A percentile compares a stretch with the other conserved stretches of the same genome.
Evolutionary conservation across 1,140 invertebrate species (phyloP).

Genomic region (Bradynema listronoti): DNA sequence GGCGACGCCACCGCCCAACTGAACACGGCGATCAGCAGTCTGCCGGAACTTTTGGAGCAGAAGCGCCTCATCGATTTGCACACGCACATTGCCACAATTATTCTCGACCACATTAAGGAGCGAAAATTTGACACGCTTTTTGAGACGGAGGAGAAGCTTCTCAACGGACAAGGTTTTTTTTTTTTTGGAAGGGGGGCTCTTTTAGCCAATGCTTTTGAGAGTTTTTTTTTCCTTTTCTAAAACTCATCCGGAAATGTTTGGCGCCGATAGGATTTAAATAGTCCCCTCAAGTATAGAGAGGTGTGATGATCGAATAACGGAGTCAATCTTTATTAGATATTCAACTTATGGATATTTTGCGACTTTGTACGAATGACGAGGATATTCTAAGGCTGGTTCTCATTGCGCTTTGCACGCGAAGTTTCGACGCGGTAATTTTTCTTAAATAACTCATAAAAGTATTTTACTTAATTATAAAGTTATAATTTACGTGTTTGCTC

Average conservation of each 20-base stretch:
- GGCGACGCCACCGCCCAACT: constrained; percentile 87
- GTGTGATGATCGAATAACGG: too few species aligned
- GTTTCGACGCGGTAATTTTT: constrained; percentile 60
- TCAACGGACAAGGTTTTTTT: constrained; percentile 63
- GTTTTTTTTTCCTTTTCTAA: background rate
- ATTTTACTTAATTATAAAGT: background rate
- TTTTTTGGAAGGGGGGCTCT: background rate
- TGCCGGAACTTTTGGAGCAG: constrained; percentile 91
- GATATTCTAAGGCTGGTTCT: constrained; percentile 91
- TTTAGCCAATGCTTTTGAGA: background rate
- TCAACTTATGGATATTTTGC: constrained; percentile 21
- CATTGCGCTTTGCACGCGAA: constrained; percentile 79
- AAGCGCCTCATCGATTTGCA: constrained; percentile 97
- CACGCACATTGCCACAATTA: constrained; percentile 81
- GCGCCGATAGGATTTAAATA: too few species aligned
- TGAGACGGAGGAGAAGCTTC: constrained; percentile 93
- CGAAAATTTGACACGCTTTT: constrained; percentile 88
- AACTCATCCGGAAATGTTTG: too few species aligned
- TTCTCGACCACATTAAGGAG: constrained; percentile 53
- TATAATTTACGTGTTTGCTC: constrained; percentile 4
- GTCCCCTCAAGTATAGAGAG: too few species aligned
- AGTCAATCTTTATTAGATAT: constrained; percentile 18
- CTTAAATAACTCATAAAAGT: too few species aligned
- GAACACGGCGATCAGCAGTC: constrained; percentile 73
- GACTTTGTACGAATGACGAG: constrained; percentile 63